phyloP scores from a whole-genome alignment of 2,113 vertebrate species.

The Sarotherodon lohbergeri region DNA sequence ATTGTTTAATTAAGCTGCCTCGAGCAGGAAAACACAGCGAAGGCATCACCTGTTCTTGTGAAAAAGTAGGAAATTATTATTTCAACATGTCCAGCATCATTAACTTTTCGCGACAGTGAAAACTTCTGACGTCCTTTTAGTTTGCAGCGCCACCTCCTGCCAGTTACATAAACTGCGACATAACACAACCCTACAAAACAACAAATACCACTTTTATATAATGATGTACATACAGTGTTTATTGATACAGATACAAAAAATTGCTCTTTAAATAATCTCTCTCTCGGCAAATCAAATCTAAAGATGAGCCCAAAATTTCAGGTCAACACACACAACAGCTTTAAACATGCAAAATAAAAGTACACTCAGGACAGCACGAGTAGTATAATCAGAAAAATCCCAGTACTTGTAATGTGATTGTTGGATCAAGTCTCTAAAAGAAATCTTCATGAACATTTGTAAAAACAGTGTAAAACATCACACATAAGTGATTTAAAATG shows the following conservation, averaged over 20 bases:
- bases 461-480: not conserved
- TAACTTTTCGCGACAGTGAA: not conserved
- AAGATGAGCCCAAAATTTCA: not conserved
- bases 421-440: not conserved
- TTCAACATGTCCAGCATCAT: not conserved
- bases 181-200: not conserved
- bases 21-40: rapidly evolving
- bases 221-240: not conserved
- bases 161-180: not conserved
- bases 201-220: not conserved
- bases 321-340: not conserved
- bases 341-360: constrained; percentile 6
- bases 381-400: not conserved
- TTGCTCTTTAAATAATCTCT: not conserved
- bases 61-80: not conserved
- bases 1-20: not conserved
- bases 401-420: not conserved
- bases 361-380: not conserved
- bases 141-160: constrained; percentile 34
- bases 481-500: not conserved
- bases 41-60: not conserved
- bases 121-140: not conserved
- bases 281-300: not conserved
- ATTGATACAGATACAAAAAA: not conserved
- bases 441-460: not conserved